Evolutionary conservation across 2,113 vertebrate species (phyloP).

Genomic region (Tupaia chinensis): DNA sequence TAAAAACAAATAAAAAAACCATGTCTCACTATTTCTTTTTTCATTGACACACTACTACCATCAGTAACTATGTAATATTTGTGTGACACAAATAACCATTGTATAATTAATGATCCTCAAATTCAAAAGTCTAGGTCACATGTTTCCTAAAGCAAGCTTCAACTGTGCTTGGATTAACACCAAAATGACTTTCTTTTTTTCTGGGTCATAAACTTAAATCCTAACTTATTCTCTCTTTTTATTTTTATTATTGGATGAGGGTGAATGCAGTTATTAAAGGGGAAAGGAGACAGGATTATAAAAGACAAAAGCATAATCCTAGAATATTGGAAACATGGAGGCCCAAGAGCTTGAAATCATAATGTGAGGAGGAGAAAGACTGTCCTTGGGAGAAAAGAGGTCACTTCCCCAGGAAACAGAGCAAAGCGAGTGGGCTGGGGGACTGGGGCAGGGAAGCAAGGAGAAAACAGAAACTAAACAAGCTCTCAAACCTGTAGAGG

Average conservation of each 20-base stretch:
- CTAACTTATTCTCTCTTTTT: conserved; percentile 31
- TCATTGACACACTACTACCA: neutral
- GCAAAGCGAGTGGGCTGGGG: neutral
- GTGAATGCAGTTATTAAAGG: conserved; percentile 53
- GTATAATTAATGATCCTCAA: conserved; percentile 45
- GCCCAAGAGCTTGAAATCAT: neutral
- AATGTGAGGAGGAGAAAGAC: neutral
- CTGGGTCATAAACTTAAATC: conserved; percentile 32
- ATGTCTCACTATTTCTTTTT: neutral
- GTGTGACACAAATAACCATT: conserved; percentile 22
- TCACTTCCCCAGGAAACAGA: neutral
- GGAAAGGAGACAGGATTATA: conserved; percentile 38
- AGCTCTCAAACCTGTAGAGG: neutral
- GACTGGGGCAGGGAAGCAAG: neutral
- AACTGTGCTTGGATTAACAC: conserved; percentile 56
- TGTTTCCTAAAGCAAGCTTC: conserved; percentile 21
- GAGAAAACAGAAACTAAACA: neutral
- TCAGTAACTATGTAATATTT: conserved; percentile 12
- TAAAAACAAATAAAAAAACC: too few species aligned
- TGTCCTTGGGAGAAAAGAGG: neutral
- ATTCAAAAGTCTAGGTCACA: conserved; percentile 55
- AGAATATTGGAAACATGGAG: neutral
- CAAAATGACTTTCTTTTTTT: conserved; percentile 31
- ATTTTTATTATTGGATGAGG: conserved; percentile 52
- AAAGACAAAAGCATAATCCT: conserved; percentile 53